phyloP scores from a whole-genome alignment of 1,140 invertebrate genomes.

The Atta cephalotes region DNA sequence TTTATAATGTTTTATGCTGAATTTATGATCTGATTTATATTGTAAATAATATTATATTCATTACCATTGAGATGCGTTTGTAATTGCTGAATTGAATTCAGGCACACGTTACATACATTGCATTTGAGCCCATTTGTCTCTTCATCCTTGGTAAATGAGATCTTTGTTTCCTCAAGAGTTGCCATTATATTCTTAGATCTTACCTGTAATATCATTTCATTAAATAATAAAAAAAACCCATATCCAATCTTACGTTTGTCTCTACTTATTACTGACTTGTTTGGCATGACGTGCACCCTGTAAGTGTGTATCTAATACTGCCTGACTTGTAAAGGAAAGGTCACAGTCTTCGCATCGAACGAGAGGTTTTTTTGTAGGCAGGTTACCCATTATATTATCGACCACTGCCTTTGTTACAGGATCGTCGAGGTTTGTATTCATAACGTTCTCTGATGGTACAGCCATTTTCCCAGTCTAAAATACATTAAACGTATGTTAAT shows the following conservation, averaged over 20 bases:
- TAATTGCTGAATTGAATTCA: slow-evolving; percentile 86
- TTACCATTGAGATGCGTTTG: slow-evolving; percentile 87
- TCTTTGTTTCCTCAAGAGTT: slow-evolving; percentile 83
- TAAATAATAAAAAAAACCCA: neutral
- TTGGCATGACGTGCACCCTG: slow-evolving; percentile 87
- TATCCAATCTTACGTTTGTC: neutral
- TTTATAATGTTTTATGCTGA: neutral
- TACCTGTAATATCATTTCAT: slow-evolving; percentile 73
- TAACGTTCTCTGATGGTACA: slow-evolving; percentile 68
- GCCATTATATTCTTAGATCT: slow-evolving; percentile 85
- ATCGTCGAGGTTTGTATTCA: slow-evolving; percentile 78
- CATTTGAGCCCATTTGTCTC: slow-evolving; percentile 85
- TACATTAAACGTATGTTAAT: neutral
- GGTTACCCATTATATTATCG: slow-evolving; percentile 87
- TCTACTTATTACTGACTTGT: slow-evolving; percentile 80
- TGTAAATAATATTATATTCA: neutral
- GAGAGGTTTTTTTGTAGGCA: slow-evolving; percentile 85
- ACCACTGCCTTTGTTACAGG: slow-evolving; percentile 86
- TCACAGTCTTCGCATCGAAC: slow-evolving; percentile 86
- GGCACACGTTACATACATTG: slow-evolving; percentile 85
- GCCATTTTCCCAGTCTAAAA: slow-evolving; percentile 71
- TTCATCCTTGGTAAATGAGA: slow-evolving; percentile 84
- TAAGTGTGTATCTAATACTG: slow-evolving; percentile 86
- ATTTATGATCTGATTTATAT: neutral
- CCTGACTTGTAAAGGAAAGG: slow-evolving; percentile 85